Evolutionary conservation across 1,140 invertebrate genomes (phyloP), one percentile per base, ranked within the genome.

Genomic region (Magallana ariakensis): DNA sequence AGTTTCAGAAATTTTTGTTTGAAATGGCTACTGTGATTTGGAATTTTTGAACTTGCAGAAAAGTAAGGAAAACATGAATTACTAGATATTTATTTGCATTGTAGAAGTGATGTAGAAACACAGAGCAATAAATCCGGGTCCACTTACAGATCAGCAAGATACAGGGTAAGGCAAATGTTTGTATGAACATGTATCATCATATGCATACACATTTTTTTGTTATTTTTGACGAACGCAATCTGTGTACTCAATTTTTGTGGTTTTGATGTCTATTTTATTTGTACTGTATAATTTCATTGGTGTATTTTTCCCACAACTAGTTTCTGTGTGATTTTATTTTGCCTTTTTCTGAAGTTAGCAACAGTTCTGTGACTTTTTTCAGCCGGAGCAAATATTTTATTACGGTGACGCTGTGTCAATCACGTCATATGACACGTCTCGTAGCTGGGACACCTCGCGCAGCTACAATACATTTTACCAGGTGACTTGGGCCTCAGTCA

Each of bases 41-140:
- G 33, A 46, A 46, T 46, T 46, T n/a, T 46, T 46, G 33, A 46
- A 46, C 0, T 46, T 46, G 33, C 5, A 46, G 33, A 46, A 46
- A 46, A 46, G 33, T 46, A 1, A 46, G 2, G 2, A 46, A 46
- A 46, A 46, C 33, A 46, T 46, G 33, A 4, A 46, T 46, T 46
- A 46, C 3, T 46, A 46, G 33, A 46, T 46, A 46, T 81, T 9
- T 81, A 46, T 81, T 53, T 19, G 15, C 13, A 81, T 81, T 81
- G n/a, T 46, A 82, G 80, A 53, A 82, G 55, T 54, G 80, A 82
- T 56, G 6, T 82, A 19, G 80, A 82, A 16, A 56, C 55, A 55
- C 80, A 82, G 19, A 82, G 80, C 80, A 82, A 54, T n/a, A 82
- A 56, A 22, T 82, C 80, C 11, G 80, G 80, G 16, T 55, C 80